These are phyloP conservation scores for Limnothrissa miodon DNA, from an alignment of 2,113 vertebrate genomes.

Conservation along the genomic window DNA sequence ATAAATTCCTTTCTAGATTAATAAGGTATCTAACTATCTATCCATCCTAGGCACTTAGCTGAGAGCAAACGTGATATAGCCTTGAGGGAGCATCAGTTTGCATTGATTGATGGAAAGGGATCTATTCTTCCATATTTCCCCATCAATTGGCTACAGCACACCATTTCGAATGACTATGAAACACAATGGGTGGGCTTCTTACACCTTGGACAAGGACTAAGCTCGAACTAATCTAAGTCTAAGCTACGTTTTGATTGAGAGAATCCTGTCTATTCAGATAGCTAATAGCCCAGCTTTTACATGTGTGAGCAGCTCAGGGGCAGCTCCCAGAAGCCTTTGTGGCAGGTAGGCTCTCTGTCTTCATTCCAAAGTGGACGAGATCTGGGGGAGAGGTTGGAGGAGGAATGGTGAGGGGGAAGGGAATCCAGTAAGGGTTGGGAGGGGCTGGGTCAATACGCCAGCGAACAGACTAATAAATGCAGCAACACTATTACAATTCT, in stretches of 20 bases:
- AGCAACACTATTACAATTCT: slow-evolving; percentile 66
- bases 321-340: background rate
- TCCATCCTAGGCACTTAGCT: background rate
- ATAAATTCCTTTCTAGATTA: too few relatives aligned
- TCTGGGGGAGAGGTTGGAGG: slow-evolving; percentile 40
- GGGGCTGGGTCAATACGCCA: slow-evolving; percentile 70
- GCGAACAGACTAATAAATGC: slow-evolving; percentile 65
- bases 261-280: background rate
- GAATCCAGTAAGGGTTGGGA: slow-evolving; percentile 52
- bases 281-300: background rate
- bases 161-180: background rate
- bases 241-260: slow-evolving; percentile 2
- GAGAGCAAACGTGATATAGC: background rate
- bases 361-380: slow-evolving; percentile 39
- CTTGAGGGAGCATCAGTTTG: background rate
- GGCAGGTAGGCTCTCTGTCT: slow-evolving; percentile 47
- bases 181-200: background rate
- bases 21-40: too few relatives aligned
- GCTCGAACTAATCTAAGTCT: background rate
- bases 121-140: background rate
- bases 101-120: background rate
- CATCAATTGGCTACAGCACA: background rate
- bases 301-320: slow-evolving; percentile 25
- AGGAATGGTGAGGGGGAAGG: slow-evolving; percentile 10
- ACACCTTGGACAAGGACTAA: background rate